These are phyloP conservation scores for Cataglyphis rosenhaueri DNA, from an alignment of 2,888 invertebrate genomes.

Conservation along the genomic window DNA sequence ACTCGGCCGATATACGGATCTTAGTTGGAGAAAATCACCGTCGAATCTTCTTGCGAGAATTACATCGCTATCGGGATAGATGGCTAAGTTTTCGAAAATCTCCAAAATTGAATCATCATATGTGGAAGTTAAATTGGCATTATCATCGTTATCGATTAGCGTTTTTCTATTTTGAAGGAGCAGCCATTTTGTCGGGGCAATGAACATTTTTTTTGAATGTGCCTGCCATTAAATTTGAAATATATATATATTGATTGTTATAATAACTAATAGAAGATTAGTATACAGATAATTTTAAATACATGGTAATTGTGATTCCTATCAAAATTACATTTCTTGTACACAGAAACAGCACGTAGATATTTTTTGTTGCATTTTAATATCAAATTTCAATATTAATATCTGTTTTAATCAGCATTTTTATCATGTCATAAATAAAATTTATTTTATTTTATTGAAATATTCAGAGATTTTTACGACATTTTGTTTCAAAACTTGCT, in stretches of 20 bases:
- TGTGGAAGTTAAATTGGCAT: not conserved
- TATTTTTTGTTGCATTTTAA: not conserved
- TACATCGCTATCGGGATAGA: slow-evolving; percentile 80
- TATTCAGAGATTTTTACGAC: not conserved
- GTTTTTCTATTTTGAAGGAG: slow-evolving; percentile 71
- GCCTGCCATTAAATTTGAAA: slow-evolving; percentile 69
- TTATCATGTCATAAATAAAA: not conserved
- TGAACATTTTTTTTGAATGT: slow-evolving; percentile 72
- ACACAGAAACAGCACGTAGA: not conserved
- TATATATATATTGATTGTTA: not conserved
- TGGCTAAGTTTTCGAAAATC: slow-evolving; percentile 67
- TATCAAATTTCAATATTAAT: not conserved
- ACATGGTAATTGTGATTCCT: not conserved
- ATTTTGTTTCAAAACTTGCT: not conserved
- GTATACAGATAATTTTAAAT: not conserved
- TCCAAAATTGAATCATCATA: slow-evolving; percentile 43
- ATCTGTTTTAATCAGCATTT: not conserved
- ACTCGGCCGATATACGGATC: slow-evolving; percentile 78
- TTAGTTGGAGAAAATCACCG: slow-evolving; percentile 63
- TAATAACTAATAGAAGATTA: not conserved
- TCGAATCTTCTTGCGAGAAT: slow-evolving; percentile 66
- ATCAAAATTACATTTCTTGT: not conserved
- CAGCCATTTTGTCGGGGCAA: slow-evolving; percentile 78
- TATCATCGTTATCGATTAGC: not conserved
- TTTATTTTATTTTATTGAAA: not conserved